Percentiles rank a stretch among this genome's conserved stretches.
phyloP scores from a whole-genome alignment of 2,797 vertebrate genomes.

The Muscicapa comitata region DNA sequence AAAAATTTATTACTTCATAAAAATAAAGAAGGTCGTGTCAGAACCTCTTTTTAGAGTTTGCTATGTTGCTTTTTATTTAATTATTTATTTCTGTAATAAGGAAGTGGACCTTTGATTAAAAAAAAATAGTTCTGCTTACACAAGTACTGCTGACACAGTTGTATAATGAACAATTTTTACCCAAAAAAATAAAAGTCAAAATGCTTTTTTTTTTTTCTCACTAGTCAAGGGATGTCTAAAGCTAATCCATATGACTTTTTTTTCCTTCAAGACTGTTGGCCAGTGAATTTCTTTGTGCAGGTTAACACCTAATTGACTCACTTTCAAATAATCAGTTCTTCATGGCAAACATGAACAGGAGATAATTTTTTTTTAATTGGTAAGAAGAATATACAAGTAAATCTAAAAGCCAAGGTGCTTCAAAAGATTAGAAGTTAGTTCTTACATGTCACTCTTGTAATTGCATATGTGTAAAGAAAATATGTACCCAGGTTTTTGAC shows the following conservation, averaged over 20 bases:
- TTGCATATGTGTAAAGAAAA: neutral
- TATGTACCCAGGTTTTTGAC: neutral
- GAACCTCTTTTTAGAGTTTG: neutral
- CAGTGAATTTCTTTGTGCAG: neutral
- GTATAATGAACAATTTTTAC: neutral
- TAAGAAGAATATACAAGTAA: neutral
- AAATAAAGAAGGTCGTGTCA: neutral
- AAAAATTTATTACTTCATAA: neutral
- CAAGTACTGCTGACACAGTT: neutral
- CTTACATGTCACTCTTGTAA: neutral
- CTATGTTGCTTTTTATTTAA: neutral
- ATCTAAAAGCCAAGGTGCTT: neutral
- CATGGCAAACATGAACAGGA: neutral
- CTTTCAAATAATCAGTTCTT: neutral
- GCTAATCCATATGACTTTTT: neutral
- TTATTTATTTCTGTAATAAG: neutral
- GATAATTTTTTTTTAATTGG: neutral
- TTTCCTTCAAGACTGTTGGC: neutral
- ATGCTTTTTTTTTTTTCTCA: neutral
- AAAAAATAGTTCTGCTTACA: neutral
- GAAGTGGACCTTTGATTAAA: neutral
- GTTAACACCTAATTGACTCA: neutral
- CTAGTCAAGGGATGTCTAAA: neutral
- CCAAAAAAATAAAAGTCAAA: neutral
- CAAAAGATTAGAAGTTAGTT: neutral